phyloP scores from a whole-genome alignment of 2,797 vertebrate genomes.

The Melanotaenia pygmaea region DNA sequence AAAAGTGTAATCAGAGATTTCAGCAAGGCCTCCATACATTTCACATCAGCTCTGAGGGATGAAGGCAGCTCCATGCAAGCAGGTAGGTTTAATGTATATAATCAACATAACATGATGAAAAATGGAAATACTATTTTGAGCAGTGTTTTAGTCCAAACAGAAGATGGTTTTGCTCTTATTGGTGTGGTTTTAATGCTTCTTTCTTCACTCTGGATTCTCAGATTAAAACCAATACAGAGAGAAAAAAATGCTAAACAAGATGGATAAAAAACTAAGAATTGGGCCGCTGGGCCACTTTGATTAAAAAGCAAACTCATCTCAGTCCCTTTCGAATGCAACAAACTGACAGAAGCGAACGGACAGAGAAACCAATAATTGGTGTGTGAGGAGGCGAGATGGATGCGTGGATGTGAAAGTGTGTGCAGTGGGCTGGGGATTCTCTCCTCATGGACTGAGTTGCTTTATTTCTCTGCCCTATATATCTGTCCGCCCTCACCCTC shows the following conservation, averaged over 20 bases:
- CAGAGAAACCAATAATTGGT: constrained; percentile 66
- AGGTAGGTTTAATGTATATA: no score
- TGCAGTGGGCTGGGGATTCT: constrained; percentile 44
- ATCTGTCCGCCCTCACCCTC: constrained; percentile 63
- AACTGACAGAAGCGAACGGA: constrained; percentile 53
- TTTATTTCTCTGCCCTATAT: constrained; percentile 80
- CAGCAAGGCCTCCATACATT: not conserved
- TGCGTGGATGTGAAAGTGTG: constrained; percentile 21
- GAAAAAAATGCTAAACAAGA: constrained; percentile 49
- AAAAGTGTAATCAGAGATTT: not conserved
- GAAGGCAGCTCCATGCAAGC: no score
- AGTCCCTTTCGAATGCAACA: constrained; percentile 63
- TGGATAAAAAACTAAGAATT: constrained; percentile 46
- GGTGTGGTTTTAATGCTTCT: constrained; percentile 11
- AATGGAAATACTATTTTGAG: not conserved
- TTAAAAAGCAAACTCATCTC: constrained; percentile 60
- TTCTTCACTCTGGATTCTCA: constrained; percentile 3
- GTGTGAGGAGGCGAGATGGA: constrained; percentile 34
- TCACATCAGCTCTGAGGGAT: no score
- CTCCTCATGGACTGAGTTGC: constrained; percentile 63
- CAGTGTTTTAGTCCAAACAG: not conserved
- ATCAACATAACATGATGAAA: not conserved
- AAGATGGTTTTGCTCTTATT: constrained; percentile 10
- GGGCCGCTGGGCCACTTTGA: constrained; percentile 66
- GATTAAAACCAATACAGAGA: constrained; percentile 30